Conservation (phyloP, 2,888 invertebrate genomes). For the Cerastis rubricosa region DNA sequence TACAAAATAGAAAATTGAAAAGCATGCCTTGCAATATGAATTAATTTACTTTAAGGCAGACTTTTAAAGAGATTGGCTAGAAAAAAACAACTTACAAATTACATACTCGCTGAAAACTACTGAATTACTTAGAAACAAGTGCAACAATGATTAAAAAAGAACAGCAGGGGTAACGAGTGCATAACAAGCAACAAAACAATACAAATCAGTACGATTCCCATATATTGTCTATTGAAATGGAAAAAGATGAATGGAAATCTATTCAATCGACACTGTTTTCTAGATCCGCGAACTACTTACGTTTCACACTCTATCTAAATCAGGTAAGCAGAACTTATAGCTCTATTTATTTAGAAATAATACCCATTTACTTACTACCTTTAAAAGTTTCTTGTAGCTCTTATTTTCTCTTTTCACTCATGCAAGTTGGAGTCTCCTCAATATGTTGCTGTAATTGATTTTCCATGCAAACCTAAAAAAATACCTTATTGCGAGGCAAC, state of each 20-base stretch:
- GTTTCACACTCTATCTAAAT: conserved; percentile 17
- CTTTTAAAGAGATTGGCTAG: neutral
- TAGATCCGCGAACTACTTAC: conserved; percentile 36
- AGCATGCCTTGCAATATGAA: neutral
- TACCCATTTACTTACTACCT: too few species aligned
- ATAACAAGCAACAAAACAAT: conserved; percentile 34
- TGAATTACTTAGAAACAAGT: conserved; percentile 13
- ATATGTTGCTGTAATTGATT: neutral
- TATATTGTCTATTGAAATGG: conserved; percentile 50
- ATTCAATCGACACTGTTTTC: conserved; percentile 40
- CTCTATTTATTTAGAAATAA: neutral
- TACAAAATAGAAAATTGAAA: neutral
- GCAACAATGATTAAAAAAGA: conserved; percentile 29
- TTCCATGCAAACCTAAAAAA: neutral
- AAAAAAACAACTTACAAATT: neutral
- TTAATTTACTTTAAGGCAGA: neutral
- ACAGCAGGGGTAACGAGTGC: conserved; percentile 30
- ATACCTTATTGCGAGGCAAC: neutral
- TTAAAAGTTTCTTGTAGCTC: neutral
- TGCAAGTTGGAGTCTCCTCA: too few species aligned
- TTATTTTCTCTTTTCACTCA: neutral
- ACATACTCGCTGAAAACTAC: neutral
- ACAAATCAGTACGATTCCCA: conserved; percentile 52
- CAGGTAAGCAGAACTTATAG: conserved; percentile 6
- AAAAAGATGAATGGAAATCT: conserved; percentile 56